A percentile compares a stretch with the other conserved stretches of the same genome.
Evolutionary conservation across 2,113 vertebrate genomes (phyloP).

Genomic region (Girardinichthys multiradiatus): DNA sequence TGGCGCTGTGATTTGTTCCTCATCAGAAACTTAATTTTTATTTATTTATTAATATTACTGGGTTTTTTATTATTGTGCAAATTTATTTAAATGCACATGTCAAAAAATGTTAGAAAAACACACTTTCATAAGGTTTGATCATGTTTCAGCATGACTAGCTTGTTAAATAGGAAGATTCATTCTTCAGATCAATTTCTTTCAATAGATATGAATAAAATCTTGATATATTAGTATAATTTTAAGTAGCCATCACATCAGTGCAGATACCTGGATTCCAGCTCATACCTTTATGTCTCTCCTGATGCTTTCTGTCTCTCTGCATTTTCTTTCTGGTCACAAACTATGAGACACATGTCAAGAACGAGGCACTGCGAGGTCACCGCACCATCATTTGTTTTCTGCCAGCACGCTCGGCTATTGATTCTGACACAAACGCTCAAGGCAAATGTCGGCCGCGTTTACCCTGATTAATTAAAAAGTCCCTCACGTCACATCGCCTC

Average conservation of each 20-base stretch:
- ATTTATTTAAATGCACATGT: too few relatives aligned
- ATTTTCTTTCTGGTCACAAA: conserved; percentile 25
- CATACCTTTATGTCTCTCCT: neutral
- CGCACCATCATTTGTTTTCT: conserved; percentile 69
- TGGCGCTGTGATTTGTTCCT: too few relatives aligned
- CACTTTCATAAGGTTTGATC: too few relatives aligned
- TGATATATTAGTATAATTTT: neutral
- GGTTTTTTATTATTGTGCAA: too few relatives aligned
- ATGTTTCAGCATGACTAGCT: too few relatives aligned
- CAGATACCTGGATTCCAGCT: neutral
- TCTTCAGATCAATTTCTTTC: neutral
- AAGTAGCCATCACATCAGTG: neutral
- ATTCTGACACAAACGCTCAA: conserved; percentile 69
- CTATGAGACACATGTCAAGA: conserved; percentile 11
- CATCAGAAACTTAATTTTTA: too few relatives aligned
- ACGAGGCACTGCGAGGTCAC: conserved; percentile 42
- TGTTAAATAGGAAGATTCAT: neutral
- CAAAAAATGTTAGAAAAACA: too few relatives aligned
- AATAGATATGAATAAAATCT: too few relatives aligned
- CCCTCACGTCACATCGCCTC: conserved; percentile 53
- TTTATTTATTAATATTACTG: too few relatives aligned
- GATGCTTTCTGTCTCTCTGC: neutral
- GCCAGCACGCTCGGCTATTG: conserved; percentile 62
- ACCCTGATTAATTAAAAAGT: conserved; percentile 78
- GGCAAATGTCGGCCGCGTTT: conserved; percentile 74